Base-by-base conservation (phyloP, 2,888 invertebrate genomes). In the Thumatha senex region DNA sequence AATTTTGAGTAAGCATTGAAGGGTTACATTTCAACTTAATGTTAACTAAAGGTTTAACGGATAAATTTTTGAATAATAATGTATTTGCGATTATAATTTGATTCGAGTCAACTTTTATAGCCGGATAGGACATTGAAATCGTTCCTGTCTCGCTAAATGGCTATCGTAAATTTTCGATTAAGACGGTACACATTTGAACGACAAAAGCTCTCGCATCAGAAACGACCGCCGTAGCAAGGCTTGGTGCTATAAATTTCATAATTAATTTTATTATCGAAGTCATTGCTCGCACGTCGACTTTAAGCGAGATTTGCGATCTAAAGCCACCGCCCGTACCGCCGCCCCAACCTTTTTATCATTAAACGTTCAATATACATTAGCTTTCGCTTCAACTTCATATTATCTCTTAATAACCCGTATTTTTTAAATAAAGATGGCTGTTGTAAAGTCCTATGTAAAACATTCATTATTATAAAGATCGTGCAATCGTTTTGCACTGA, bases 211-310 rank as follows among this genome's bases (percentile, higher is more conserved):
- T 63, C 67, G 66, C 69, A 70, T 71, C 75, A 75, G 73, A 75
- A 70, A 72, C 63, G 66, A 65, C 75, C 74, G 76, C 74, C 65
- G 65, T 70, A 55, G 61, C 70, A 70, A 67, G 61, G 64, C 56
- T 63, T 57, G 68, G 57, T 68, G 80, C 78, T 71, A 85, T 88
- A 85, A 86, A 86, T 86, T 82, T 76, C 70, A 84, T 83, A 87
- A 88, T 86, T 87, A 87, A 86, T 87, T 86, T 88, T 86, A 88
- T 82, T 80, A 82, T 82, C 80, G 76, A 72, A 74, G 72, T 78
- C 78, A 80, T 80, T 82, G 80, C 82, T 85, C 78, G 80, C 76
- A 76, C 75, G 83, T 86, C 86, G 85, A 61, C 86, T 86, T 87
- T 85, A 78, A 76, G 73, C 68, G 74, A 82, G 82, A 86, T 88